A percentile compares a stretch with the other conserved stretches of the same genome.
phyloP scores from a whole-genome alignment of 2,888 invertebrate genomes.

The Linnaemya tessellans region DNA sequence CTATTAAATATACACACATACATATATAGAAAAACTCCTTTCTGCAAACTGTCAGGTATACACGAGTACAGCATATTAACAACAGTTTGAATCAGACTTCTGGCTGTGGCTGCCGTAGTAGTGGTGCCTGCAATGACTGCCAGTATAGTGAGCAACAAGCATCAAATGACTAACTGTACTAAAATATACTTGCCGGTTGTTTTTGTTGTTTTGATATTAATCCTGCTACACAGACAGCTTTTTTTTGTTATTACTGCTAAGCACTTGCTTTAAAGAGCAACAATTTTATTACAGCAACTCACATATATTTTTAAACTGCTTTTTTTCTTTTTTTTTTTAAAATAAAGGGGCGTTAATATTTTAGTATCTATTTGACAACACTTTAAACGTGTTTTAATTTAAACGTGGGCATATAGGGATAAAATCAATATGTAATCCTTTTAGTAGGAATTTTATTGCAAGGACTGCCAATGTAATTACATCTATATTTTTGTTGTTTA shows the following conservation, averaged over 20 bases:
- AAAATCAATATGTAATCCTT: conserved; percentile 38
- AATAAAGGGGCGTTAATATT: conserved; percentile 19
- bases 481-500: neutral
- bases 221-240: conserved; percentile 17
- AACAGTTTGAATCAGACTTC: conserved; percentile 26
- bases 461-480: neutral
- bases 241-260: neutral
- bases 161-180: conserved; percentile 54
- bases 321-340: neutral
- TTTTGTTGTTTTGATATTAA: conserved; percentile 18
- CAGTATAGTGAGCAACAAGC: conserved; percentile 49
- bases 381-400: conserved; percentile 50
- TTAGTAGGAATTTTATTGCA: neutral
- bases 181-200: neutral
- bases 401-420: neutral
- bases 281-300: conserved; percentile 42
- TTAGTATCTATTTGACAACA: conserved; percentile 31
- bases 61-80: neutral
- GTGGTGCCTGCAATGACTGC: conserved; percentile 24
- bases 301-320: too few relatives aligned
- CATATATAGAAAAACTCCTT: conserved; percentile 4
- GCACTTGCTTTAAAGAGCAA: conserved; percentile 32
- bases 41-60: conserved; percentile 8
- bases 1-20: neutral
- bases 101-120: conserved; percentile 20